Base-by-base conservation (phyloP, 2,888 invertebrate species). In the Eurytoma californica region DNA sequence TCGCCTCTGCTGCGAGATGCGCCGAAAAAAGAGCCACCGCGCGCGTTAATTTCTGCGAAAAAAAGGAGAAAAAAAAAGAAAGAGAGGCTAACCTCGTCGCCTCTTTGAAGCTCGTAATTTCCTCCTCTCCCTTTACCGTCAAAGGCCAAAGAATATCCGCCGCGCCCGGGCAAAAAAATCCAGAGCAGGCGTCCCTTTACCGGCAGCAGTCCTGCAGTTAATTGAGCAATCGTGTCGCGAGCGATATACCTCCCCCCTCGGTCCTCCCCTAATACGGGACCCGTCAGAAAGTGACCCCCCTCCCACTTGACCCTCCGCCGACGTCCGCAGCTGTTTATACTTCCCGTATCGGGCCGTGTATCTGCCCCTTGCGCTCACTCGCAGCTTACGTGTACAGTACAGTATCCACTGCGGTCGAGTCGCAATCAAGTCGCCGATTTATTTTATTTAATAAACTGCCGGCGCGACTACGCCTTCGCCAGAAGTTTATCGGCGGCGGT, bases 211-310 rank as follows among this genome's bases (percentile, higher is more conserved):
- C 61, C 68, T 75, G 75, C 69, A 76, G 69, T 76, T 76, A 76
- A 76, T 69, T 69, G 76, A 76, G 76, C 76, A 69, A 69, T 69
- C 63, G 69, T 55, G 76, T 60, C 58, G 53, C 57, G 47, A 55
- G 58, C 28, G 47, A 74, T 72, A 61, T 16, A 20, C 65, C 49
- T 16, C 14, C 14, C 16, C 16, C 53, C 53, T 5, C n/a, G n/a
- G 5, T 5, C 14, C n/a, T 53, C 16, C 53, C 53, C 53, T 14
- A 14, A 53, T n/a, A 53, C 53, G n/a, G 4, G 3, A 16, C 3
- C 53, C 16, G 53, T 2, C 14, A 14, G 53, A n/a, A 14, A 53
- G 16, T 53, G 53, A 39, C 39, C 39, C 39, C 9, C 39, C n/a
- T n/a, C 4, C 39, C 39, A 4, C 5, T 39, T 7, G 39, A 39